phyloP scores from a whole-genome alignment of 2,113 vertebrate genomes.

The Xenopus borealis region DNA sequence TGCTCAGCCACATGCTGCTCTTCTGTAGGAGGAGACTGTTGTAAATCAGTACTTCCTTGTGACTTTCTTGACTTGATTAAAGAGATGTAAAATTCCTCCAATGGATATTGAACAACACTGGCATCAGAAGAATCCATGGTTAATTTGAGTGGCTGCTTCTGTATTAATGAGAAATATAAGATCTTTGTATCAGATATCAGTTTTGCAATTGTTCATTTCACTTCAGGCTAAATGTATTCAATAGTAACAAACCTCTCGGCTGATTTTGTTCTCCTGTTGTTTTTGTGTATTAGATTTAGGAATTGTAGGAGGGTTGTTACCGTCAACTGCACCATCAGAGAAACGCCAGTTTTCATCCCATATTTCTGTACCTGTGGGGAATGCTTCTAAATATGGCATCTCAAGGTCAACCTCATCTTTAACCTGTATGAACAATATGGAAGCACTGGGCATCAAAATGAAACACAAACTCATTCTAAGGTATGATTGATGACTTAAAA shows the following conservation, averaged over 20 bases:
- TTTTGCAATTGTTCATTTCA: neutral
- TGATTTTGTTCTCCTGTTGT: neutral
- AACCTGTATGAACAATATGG: conserved; percentile 14
- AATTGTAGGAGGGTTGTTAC: neutral
- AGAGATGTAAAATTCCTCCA: conserved; percentile 55
- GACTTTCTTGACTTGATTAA: conserved; percentile 46
- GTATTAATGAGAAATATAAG: conserved; percentile 16
- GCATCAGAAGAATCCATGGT: conserved; percentile 40
- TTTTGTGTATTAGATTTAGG: neutral
- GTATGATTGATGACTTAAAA: no score
- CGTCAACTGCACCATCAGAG: neutral
- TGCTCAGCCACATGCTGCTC: neutral
- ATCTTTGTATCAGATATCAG: conserved; percentile 3
- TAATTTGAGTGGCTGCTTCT: conserved; percentile 47
- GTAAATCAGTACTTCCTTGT: conserved; percentile 29
- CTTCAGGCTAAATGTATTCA: neutral
- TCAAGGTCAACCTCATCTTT: conserved; percentile 48
- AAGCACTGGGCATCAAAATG: neutral
- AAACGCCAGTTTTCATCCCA: conserved; percentile 60
- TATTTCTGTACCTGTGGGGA: conserved; percentile 50
- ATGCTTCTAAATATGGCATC: conserved; percentile 58
- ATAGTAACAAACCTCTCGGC: neutral
- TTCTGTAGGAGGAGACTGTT: neutral
- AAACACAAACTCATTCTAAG: no score
- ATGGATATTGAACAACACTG: conserved; percentile 32